Evolutionary conservation across 2,888 invertebrate genomes (phyloP), one percentile per base, ranked within the genome.

Genomic region (Lingula anatina): DNA sequence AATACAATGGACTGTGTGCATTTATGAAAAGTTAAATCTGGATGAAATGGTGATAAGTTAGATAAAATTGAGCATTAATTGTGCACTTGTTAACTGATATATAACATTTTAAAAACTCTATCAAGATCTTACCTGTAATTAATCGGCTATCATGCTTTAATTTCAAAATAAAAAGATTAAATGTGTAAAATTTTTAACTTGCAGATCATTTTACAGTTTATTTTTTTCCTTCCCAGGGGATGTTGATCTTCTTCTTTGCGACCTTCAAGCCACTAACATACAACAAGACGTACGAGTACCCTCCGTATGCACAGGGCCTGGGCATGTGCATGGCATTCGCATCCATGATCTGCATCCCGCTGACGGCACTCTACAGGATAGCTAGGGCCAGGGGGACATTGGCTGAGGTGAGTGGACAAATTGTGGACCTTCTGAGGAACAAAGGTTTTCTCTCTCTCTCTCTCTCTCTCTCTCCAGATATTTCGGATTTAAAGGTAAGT

Each of bases 251-350:
- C 78, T 90, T 90, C 0, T 81, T 92, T 55, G 76, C 88, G 66
- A 85, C 86, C 7, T 89, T 90, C 71, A 84, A 88, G 71, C 88
- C 90, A 51, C 78, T 90, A 57, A 84, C 78, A 20, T 75, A 85
- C 26, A 85, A 85, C 0, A 83, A 84, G 62, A 67, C 69, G 37
- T 87, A 87, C 73, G 76, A 79, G 47, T 90, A 90, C 78, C 90
- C 90, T 0, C 79, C 82, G 45, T 91, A 90, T 90, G 87, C 87
- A 61, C 84, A 87, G 71, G 81, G 82, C 46, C 84, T 90, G 47
- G 91, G 91, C 23, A 90, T 90, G 86, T 73, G 84, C 24, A 82
- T 93, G 66, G 91, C 91, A 0, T 85, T 84, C 44, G 89, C 90
- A 41, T 91, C 92, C 24, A 86, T 91, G 54, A 80, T 89, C 53